These are phyloP conservation scores for Martes martes DNA, from an alignment of 2,113 vertebrate genomes.

Conservation along the genomic window DNA sequence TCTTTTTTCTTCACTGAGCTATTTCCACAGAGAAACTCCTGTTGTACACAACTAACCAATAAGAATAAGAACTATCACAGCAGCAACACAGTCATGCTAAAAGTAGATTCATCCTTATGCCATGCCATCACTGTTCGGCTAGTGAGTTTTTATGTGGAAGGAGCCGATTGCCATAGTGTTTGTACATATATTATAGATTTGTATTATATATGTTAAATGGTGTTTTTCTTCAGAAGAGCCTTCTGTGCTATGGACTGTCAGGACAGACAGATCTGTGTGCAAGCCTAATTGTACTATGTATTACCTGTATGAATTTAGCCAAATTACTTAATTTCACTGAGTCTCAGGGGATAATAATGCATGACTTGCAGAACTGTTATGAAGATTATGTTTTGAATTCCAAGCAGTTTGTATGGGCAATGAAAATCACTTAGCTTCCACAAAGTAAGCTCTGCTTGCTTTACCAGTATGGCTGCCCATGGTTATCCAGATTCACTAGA, in stretches of 20 bases:
- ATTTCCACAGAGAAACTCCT: neutral
- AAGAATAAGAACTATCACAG: neutral
- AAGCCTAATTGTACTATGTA: neutral
- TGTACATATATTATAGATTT: neutral
- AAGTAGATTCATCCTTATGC: neutral
- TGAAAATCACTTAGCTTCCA: neutral
- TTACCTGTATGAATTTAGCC: neutral
- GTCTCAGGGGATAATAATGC: neutral
- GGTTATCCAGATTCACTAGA: neutral
- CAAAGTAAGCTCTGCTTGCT: neutral
- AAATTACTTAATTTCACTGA: neutral
- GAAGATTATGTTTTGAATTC: neutral
- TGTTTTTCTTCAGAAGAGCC: neutral
- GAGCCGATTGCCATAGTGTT: neutral
- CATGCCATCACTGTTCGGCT: neutral
- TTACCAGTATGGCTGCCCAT: neutral
- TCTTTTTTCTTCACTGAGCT: neutral
- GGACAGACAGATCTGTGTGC: neutral
- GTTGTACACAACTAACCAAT: neutral
- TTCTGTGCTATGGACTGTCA: neutral
- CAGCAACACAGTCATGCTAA: neutral
- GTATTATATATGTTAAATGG: neutral
- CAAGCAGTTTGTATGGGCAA: neutral
- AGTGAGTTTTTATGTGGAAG: neutral
- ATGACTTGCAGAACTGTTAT: neutral